phyloP scores from a whole-genome alignment of 2,797 vertebrate species.

The Rallus crepitans region DNA sequence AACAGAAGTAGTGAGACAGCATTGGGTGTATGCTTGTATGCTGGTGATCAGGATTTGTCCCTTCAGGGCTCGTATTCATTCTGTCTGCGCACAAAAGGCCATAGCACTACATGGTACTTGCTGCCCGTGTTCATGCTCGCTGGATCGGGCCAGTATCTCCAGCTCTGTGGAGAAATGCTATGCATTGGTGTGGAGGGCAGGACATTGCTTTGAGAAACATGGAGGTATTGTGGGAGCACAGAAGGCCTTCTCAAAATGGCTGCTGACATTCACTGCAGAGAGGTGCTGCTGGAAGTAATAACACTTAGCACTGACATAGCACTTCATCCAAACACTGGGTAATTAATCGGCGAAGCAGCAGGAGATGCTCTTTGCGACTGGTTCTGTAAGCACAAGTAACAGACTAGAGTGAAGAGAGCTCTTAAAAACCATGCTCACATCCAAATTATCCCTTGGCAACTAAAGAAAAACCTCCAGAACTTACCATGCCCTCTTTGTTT shows the following conservation, averaged over 20 bases:
- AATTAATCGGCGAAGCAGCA: conserved; percentile 52
- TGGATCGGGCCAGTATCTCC: background rate
- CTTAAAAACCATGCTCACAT: conserved; percentile 12
- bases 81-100: background rate
- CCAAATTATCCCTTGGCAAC: conserved; percentile 42
- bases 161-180: background rate
- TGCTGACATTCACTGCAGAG: background rate
- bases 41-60: background rate
- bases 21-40: background rate
- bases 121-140: background rate
- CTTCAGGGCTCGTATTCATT: accelerated
- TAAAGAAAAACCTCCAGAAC: conserved; percentile 26
- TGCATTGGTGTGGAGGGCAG: background rate
- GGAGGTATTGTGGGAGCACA: background rate
- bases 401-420: background rate
- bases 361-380: background rate
- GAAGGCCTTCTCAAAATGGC: background rate
- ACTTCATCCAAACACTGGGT: conserved; percentile 10
- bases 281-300: conserved; percentile 18
- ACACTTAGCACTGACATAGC: background rate
- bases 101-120: accelerated
- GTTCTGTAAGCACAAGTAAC: background rate
- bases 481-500: conserved; percentile 41
- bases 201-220: accelerated
- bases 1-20: background rate